Conservation (phyloP, 2,113 vertebrate genomes). For the Lophotis ruficrista region DNA sequence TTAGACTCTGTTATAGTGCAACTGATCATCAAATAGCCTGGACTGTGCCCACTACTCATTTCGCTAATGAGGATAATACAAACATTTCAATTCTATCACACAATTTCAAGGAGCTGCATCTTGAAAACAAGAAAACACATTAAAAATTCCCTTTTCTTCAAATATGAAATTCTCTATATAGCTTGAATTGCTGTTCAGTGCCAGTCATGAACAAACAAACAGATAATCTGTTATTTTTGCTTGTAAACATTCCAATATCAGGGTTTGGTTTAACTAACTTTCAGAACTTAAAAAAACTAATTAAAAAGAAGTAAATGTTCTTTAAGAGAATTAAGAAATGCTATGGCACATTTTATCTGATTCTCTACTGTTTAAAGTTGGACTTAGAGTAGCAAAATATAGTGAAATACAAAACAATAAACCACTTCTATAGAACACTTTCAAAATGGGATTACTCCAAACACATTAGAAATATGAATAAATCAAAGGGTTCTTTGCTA, state of each 20-base stretch:
- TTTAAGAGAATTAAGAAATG: background rate
- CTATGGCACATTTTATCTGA: background rate
- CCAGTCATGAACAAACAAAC: background rate
- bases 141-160: background rate
- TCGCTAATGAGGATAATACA: background rate
- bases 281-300: background rate
- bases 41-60: background rate
- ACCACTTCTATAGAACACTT: background rate
- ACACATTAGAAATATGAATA: background rate
- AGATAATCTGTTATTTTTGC: background rate
- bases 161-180: background rate
- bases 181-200: background rate
- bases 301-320: background rate
- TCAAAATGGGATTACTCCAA: background rate
- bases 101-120: background rate
- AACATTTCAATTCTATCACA: background rate
- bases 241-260: background rate
- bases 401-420: background rate
- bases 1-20: background rate
- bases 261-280: background rate
- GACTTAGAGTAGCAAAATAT: background rate
- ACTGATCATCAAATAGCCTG: background rate
- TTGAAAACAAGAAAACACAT: background rate
- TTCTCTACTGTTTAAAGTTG: background rate
- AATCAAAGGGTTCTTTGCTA: background rate